A percentile compares a stretch with the other conserved stretches of the same genome.
phyloP scores from a whole-genome alignment of 2,888 invertebrate species.

The Margaritifera margaritifera region DNA sequence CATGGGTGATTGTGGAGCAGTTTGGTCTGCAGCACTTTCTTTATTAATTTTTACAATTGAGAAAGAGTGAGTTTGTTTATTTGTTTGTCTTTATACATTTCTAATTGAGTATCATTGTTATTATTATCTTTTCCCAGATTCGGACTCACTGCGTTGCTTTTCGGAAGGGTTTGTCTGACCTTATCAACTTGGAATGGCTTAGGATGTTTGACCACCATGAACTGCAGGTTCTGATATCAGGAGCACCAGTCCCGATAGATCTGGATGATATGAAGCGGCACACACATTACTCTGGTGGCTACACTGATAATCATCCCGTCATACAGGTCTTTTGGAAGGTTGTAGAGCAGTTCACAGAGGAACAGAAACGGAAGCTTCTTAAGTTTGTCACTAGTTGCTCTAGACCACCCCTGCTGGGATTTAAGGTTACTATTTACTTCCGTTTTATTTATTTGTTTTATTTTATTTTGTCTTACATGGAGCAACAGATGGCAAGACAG shows the following conservation, averaged over 20 bases:
- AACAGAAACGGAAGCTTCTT: slow-evolving; percentile 88
- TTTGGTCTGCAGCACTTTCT: no score
- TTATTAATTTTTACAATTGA: neutral
- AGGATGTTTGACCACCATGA: slow-evolving; percentile 95
- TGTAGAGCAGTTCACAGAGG: slow-evolving; percentile 82
- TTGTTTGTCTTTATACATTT: neutral
- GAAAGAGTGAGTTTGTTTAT: neutral
- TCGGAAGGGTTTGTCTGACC: slow-evolving; percentile 90
- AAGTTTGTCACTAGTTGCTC: slow-evolving; percentile 99
- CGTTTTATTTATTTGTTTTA: no score
- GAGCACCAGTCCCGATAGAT: slow-evolving; percentile 94
- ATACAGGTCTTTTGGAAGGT: slow-evolving; percentile 93
- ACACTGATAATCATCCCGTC: slow-evolving; percentile 86
- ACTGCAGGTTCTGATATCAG: slow-evolving; percentile 96
- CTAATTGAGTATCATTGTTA: neutral
- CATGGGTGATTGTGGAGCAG: no score
- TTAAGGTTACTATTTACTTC: slow-evolving; percentile 81
- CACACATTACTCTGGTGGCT: slow-evolving; percentile 94
- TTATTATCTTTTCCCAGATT: slow-evolving; percentile 65
- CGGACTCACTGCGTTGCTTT: slow-evolving; percentile 90
- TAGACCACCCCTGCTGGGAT: slow-evolving; percentile 94
- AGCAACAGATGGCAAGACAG: no score
- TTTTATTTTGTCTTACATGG: no score
- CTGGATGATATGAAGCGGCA: slow-evolving; percentile 88
- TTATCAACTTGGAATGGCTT: slow-evolving; percentile 93